Percentiles rank a stretch among this genome's conserved stretches.
Conservation (phyloP, 2,888 invertebrate species). For the Philonicus albiceps region DNA sequence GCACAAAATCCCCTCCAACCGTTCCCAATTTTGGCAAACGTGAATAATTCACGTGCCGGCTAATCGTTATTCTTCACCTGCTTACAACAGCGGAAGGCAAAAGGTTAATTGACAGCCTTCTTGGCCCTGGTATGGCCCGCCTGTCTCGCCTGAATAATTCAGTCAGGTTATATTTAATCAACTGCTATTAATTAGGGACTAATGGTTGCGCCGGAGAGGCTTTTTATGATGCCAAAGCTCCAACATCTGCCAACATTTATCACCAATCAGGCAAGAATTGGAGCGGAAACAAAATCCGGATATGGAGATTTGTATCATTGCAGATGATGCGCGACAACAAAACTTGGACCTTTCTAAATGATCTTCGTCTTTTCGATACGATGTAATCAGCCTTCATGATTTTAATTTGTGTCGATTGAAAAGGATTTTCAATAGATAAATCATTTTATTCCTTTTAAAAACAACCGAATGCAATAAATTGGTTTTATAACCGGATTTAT, state of each 20-base stretch:
- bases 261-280: not conserved
- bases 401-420: not conserved
- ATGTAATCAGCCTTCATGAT: not conserved
- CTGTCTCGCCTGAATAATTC: conserved; percentile 3
- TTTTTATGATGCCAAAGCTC: not conserved
- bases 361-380: not conserved
- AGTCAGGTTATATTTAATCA: conserved; percentile 26
- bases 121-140: not conserved
- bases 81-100: not conserved
- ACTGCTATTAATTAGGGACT: conserved; percentile 21
- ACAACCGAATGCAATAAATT: no score
- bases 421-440: no score
- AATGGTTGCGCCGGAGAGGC: not conserved
- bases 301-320: not conserved
- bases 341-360: not conserved
- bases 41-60: conserved; percentile 5
- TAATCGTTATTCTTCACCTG: conserved; percentile 18
- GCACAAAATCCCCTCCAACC: not conserved
- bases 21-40: conserved; percentile 4
- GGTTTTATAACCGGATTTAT: no score
- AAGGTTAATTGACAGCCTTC: conserved; percentile 14
- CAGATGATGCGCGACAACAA: not conserved
- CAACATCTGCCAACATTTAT: conserved; percentile 1
- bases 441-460: no score
- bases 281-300: not conserved